phyloP scores from a whole-genome alignment of 2,888 invertebrate species.

The Leptinotarsa juncta region DNA sequence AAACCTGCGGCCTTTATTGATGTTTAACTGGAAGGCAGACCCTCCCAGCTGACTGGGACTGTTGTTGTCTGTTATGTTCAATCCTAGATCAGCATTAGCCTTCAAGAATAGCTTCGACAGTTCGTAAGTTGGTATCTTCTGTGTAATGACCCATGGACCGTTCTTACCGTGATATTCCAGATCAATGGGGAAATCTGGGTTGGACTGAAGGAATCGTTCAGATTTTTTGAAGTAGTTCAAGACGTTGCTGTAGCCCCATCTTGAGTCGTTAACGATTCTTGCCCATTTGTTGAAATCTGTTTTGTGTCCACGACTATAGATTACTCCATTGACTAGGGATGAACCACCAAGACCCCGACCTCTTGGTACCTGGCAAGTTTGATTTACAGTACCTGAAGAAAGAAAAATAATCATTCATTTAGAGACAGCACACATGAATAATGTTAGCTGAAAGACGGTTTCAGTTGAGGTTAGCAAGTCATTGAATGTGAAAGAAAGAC shows the following conservation, averaged over 20 bases:
- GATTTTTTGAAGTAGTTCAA: constrained; percentile 47
- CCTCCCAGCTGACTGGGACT: constrained; percentile 57
- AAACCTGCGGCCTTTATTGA: no score
- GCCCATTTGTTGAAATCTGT: constrained; percentile 67
- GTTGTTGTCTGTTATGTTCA: constrained; percentile 77
- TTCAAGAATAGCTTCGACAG: constrained; percentile 44
- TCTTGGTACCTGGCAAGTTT: constrained; percentile 60
- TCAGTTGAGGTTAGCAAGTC: no score
- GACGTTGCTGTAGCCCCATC: constrained; percentile 71
- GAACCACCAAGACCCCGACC: constrained; percentile 69
- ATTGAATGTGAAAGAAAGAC: no score
- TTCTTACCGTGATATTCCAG: not conserved
- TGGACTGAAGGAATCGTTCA: not conserved
- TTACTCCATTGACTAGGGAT: constrained; percentile 67
- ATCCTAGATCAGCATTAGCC: constrained; percentile 76
- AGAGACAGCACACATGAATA: no score
- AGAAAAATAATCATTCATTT: no score
- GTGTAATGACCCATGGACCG: constrained; percentile 40
- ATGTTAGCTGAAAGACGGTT: no score
- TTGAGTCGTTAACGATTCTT: constrained; percentile 51
- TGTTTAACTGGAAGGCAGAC: no score
- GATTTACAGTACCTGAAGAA: constrained; percentile 24
- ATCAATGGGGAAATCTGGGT: not conserved
- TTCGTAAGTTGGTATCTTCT: not conserved
- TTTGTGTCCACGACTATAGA: constrained; percentile 66